These are phyloP conservation scores for Colistium nudipinnis DNA, from an alignment of 2,113 vertebrate species.

Conservation along the genomic window DNA sequence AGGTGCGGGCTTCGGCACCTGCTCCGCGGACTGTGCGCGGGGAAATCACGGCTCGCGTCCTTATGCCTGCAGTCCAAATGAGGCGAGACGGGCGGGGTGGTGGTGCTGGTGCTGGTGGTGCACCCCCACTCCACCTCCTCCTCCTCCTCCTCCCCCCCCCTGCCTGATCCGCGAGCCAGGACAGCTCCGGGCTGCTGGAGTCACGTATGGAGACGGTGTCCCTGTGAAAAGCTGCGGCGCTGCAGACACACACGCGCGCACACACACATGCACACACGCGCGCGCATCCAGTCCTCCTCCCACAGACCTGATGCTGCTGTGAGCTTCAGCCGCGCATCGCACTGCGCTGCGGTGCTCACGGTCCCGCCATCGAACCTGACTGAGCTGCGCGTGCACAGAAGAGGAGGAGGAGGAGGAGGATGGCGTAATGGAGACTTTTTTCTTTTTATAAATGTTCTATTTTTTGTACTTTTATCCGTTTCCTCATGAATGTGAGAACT, in stretches of 20 bases:
- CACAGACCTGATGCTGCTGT: constrained; percentile 5
- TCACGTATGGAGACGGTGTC: constrained; percentile 63
- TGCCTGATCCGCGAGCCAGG: constrained; percentile 20
- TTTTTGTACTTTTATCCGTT: no score
- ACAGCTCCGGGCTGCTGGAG: constrained; percentile 37
- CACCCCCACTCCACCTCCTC: constrained; percentile 11
- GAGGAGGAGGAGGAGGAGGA: no score
- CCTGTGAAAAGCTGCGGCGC: constrained; percentile 55
- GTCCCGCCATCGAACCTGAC: no score
- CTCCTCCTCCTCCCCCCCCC: background rate
- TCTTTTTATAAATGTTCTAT: no score
- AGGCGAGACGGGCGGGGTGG: constrained; percentile 74
- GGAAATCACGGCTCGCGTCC: constrained; percentile 45
- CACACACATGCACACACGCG: no score
- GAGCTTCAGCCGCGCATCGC: constrained; percentile 43
- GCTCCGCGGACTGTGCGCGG: constrained; percentile 28
- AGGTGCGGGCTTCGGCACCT: constrained; percentile 53
- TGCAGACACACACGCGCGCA: constrained; percentile 55
- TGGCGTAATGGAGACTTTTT: constrained; percentile 62
- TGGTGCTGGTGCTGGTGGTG: constrained; percentile 65
- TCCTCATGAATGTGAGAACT: no score
- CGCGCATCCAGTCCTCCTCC: constrained; percentile 31
- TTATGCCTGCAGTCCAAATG: constrained; percentile 70
- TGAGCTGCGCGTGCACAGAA: constrained; percentile 36
- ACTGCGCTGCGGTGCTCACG: constrained; percentile 52